phyloP scores from a whole-genome alignment of 2,888 invertebrate genomes.

The Anoplius nigerrimus region DNA sequence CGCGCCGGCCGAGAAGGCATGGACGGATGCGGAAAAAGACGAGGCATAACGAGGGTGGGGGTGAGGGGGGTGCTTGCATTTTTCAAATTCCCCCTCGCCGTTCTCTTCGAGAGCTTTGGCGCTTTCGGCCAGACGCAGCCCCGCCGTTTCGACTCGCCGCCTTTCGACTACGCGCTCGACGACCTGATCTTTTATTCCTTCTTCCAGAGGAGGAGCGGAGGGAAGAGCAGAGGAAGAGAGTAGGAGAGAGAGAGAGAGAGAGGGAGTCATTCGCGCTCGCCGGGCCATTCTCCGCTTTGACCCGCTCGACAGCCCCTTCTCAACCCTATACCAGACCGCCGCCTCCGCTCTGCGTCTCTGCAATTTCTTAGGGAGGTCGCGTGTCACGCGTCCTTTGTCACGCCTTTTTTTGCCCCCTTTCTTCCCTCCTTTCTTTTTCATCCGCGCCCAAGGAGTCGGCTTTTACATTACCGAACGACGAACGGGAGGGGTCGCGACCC shows the following conservation, averaged over 20 bases:
- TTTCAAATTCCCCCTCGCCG: conserved; percentile 33
- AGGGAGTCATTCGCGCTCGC: conserved; percentile 21
- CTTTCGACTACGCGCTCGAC: neutral
- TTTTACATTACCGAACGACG: conserved; percentile 2
- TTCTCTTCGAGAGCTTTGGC: conserved; percentile 14
- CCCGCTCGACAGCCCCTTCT: conserved; percentile 19
- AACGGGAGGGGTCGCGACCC: neutral
- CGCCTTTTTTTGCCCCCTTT: neutral
- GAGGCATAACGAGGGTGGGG: neutral
- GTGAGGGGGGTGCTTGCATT: conserved; percentile 27
- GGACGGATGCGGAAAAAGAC: conserved; percentile 1
- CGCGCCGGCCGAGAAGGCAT: conserved; percentile 7
- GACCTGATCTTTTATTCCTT: neutral
- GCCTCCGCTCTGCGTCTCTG: neutral
- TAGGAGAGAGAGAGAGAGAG: too few relatives aligned
- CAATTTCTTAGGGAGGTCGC: conserved; percentile 1
- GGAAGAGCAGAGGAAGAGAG: too few relatives aligned
- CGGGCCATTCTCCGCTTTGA: conserved; percentile 49
- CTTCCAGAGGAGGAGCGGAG: too few relatives aligned
- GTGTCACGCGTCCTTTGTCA: neutral
- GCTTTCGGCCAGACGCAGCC: too few relatives aligned
- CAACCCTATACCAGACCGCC: neutral
- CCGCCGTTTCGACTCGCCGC: too few relatives aligned
- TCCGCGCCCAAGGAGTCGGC: neutral
- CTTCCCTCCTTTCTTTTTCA: neutral